Base-by-base conservation (phyloP, 2,888 invertebrate species). In the Phoronis australis region DNA sequence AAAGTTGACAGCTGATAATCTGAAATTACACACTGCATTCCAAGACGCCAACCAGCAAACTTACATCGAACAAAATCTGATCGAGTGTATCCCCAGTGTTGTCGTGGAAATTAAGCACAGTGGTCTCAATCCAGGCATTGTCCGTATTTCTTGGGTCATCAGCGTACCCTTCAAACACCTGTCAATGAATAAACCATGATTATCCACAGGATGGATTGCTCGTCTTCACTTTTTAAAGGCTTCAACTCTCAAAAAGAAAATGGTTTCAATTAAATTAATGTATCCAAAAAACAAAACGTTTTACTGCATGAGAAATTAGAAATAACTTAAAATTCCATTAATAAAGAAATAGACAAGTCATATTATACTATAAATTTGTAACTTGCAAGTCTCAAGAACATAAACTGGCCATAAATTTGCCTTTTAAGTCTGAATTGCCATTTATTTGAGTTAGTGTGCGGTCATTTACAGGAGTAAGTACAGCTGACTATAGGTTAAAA, bases 81-180 rank as follows among this genome's bases (percentile, higher is more conserved):
- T 45, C 37, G n/a, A 50, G 47, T 2, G 51, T 40, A 3, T 42
- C 12, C 1, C 51, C 51, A 20, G 48, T 47, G 21, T 53, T 50
- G 39, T 60, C 57, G 46, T 60, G 60, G 27, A 46, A 52, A 38
- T 58, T 60, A 20, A 56, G 40, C 5, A 52, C 60, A 5, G 48
- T 42, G 4, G 60, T 54, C 47, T 60, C 60, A 15, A 60, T 22
- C 60, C 60, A 60, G 15, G 60, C 56, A 43, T 59, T 60, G 48
- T 60, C 60, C 18, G 60, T 59, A 47, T 60, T 60, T n/a, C 59
- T 41, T 1, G 59, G 60, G 39, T 60, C 60, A 46, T 60, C 60
- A 22, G 52, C 39, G 37, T 60, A 60, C 3, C 60, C 60, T 42
- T 47, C 53, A 42, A 50, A 60, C 2, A 58, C 48, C 60, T 60